A percentile compares a stretch with the other conserved stretches of the same genome.
phyloP scores from a whole-genome alignment of 2,888 invertebrate genomes.

The Caenorhabditis sp. region DNA sequence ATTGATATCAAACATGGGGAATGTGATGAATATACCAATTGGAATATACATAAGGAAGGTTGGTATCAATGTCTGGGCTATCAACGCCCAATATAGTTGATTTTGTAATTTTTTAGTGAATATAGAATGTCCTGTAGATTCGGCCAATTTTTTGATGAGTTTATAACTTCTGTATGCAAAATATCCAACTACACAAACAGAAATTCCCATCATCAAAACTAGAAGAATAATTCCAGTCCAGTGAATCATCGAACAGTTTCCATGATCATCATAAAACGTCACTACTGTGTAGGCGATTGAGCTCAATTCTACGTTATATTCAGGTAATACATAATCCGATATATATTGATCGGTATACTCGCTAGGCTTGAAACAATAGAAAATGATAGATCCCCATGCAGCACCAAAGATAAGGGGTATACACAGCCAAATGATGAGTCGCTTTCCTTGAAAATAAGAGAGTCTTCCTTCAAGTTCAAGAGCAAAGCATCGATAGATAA shows the following conservation, averaged over 20 bases:
- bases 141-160: background rate
- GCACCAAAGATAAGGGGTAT: background rate
- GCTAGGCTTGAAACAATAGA: background rate
- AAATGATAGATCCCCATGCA: background rate
- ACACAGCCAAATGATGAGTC: background rate
- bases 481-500: background rate
- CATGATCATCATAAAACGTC: background rate
- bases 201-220: background rate
- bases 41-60: background rate
- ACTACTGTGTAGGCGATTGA: background rate
- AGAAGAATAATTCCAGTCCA: too few relatives aligned
- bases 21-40: background rate
- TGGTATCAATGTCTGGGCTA: background rate
- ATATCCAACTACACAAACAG: background rate
- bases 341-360: background rate
- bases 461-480: background rate
- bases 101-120: background rate
- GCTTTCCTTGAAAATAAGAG: background rate
- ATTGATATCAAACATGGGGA: background rate
- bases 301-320: background rate
- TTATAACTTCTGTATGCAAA: background rate
- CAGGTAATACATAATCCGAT: background rate
- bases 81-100: background rate
- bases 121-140: background rate
- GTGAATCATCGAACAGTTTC: background rate